Evolutionary conservation across 2,888 invertebrate species (phyloP).

Genomic region (Ectemnius lituratus): DNA sequence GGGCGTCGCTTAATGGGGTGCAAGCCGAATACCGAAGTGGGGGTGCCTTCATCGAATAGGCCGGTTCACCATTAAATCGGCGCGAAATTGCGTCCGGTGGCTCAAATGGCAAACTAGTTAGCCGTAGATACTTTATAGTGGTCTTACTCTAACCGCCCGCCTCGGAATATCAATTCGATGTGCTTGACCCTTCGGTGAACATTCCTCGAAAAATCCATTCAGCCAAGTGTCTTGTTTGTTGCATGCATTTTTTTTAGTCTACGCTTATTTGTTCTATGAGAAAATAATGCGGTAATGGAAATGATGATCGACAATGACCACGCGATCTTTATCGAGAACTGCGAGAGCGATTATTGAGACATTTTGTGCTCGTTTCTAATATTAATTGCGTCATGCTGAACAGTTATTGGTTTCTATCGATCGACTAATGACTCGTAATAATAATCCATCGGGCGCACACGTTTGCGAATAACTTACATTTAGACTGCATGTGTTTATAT

Average conservation of each 20-base stretch:
- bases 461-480: conserved; percentile 29
- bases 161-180: conserved; percentile 11
- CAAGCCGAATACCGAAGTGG: conserved; percentile 50
- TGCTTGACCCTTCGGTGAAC: not conserved
- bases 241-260: too few relatives aligned
- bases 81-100: conserved; percentile 58
- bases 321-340: too few relatives aligned
- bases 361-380: conserved; percentile 49
- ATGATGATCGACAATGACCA: not conserved
- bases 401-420: conserved; percentile 51
- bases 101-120: conserved; percentile 53
- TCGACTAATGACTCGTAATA: conserved; percentile 48
- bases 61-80: conserved; percentile 53
- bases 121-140: conserved; percentile 42
- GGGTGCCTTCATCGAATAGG: conserved; percentile 45
- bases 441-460: conserved; percentile 18
- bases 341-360: not conserved
- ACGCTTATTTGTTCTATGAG: not conserved
- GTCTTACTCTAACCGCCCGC: conserved; percentile 41
- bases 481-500: conserved; percentile 22
- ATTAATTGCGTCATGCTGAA: conserved; percentile 25
- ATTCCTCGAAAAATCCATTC: not conserved
- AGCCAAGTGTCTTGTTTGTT: not conserved
- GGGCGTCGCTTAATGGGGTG: conserved; percentile 68
- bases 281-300: not conserved